A percentile compares a stretch with the other conserved stretches of the same genome.
phyloP scores from a whole-genome alignment of 2,888 invertebrate genomes.

The Catonia carolina region DNA sequence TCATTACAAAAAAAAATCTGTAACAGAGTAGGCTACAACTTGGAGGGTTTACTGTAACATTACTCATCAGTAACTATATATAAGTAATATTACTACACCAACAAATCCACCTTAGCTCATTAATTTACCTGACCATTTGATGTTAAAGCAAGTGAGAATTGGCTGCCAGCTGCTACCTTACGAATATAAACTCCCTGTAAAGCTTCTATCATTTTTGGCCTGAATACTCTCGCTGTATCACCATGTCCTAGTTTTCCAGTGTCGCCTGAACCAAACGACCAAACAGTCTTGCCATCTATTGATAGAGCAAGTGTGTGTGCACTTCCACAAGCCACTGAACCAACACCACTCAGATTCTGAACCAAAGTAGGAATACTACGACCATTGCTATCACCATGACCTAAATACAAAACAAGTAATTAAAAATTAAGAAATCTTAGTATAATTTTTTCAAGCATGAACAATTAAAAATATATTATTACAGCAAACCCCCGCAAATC shows the following conservation, averaged over 20 bases:
- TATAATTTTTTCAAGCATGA: no score
- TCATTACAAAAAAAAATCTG: no score
- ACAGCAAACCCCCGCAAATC: no score
- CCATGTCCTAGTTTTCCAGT: slow-evolving; percentile 50
- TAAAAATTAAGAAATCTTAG: no score
- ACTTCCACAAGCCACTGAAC: slow-evolving; percentile 51
- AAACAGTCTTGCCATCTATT: slow-evolving; percentile 49
- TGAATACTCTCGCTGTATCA: slow-evolving; percentile 47
- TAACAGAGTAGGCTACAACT: no score
- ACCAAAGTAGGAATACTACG: slow-evolving; percentile 53
- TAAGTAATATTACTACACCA: no score
- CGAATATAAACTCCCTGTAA: slow-evolving; percentile 50
- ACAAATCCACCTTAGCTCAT: no score
- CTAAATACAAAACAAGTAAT: no score
- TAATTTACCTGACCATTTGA: slow-evolving; percentile 44
- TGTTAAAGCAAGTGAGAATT: slow-evolving; percentile 50
- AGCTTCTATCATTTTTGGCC: slow-evolving; percentile 53
- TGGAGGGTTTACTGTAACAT: no score
- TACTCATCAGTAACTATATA: no score
- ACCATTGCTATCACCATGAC: slow-evolving; percentile 55
- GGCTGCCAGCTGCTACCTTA: slow-evolving; percentile 51
- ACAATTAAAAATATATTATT: no score
- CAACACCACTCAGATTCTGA: slow-evolving; percentile 50
- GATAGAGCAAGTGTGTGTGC: slow-evolving; percentile 50
- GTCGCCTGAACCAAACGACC: slow-evolving; percentile 53